Evolutionary conservation across 64 coral and sea anemone genomes (phyloP).

Genomic region (Exaiptasia diaphana): DNA sequence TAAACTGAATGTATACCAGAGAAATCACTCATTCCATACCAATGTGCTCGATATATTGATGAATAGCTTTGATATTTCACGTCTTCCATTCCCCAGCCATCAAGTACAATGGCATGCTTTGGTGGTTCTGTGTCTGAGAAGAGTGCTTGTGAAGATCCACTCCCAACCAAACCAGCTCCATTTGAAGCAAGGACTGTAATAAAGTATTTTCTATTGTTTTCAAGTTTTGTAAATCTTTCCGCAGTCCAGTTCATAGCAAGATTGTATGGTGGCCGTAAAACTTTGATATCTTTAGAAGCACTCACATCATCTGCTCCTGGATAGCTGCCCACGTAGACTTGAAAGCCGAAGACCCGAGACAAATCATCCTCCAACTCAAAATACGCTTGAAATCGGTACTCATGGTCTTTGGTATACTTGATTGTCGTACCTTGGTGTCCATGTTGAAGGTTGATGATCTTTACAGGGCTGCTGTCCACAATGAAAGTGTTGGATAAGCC

Average conservation of each 20-base stretch:
- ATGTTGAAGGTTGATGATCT: slow-evolving; percentile 63
- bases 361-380: slow-evolving; percentile 84
- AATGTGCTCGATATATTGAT: slow-evolving; percentile 81
- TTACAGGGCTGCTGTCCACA: slow-evolving; percentile 82
- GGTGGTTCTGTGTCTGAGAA: slow-evolving; percentile 82
- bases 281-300: slow-evolving; percentile 7
- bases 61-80: slow-evolving; percentile 82
- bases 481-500: slow-evolving; percentile 86
- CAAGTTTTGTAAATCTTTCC: background rate
- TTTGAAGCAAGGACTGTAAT: slow-evolving; percentile 72
- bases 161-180: slow-evolving; percentile 61
- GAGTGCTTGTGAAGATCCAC: slow-evolving; percentile 60
- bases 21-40: slow-evolving; percentile 87
- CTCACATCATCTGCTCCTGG: slow-evolving; percentile 92
- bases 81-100: slow-evolving; percentile 87
- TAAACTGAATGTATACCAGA: slow-evolving; percentile 63
- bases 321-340: slow-evolving; percentile 80
- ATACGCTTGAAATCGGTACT: slow-evolving; percentile 54
- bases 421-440: slow-evolving; percentile 44
- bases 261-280: background rate
- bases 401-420: background rate
- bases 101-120: slow-evolving; percentile 55
- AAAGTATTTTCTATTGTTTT: slow-evolving; percentile 77
- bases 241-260: slow-evolving; percentile 76
- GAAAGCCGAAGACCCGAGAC: slow-evolving; percentile 64